Base-by-base conservation (phyloP, 2,888 invertebrate species). In the Agrilus mali region DNA sequence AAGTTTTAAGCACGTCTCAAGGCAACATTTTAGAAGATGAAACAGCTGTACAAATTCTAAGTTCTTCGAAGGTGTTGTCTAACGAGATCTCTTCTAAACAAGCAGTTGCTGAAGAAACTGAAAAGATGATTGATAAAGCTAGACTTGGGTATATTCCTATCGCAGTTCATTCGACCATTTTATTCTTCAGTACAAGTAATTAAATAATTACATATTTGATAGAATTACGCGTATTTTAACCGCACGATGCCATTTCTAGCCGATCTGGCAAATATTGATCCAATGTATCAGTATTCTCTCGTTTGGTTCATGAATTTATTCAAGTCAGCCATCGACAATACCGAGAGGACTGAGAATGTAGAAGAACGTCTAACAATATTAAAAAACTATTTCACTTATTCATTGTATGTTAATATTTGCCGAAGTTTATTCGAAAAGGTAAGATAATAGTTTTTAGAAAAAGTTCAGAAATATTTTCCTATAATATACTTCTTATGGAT, bases 201-300 rank as follows among this genome's bases (percentile, higher is more conserved):
- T 27, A 27, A 27, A 2, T 10, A 2, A 27, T 10, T 10, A n/a
- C 27, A 27, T 10, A 27, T 27, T 27, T 10, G 10, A 27, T 39
- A n/a, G n/a, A n/a, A 40, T 40, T 43, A 36, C 8, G 15, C 20
- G 36, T 10, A 38, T 33, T n/a, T 15, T 40, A 14, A 41, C 14
- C 47, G 47, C 51, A 40, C 3, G 20, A 20, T 20, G 5, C 20
- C 20, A 33, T 46, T 67, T 67, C 40, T 60, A 84, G 86, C 81
- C 45, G 86, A 90, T 45, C 67, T 96, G 58, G 85, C 90, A 6
- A 82, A 86, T 58, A 89, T 96, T 52, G 94, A 96, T 68, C 93
- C 94, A 2, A 95, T 95, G 95, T 96, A 96, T 67, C 94, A 95
- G 63, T 96, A 94, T 65, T 94, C 94, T 0, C 70, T 96, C 54